Percentiles rank a stretch among this genome's conserved stretches.
phyloP scores from a whole-genome alignment of 2,113 vertebrate species.

The Cricetomys ansorgei region DNA sequence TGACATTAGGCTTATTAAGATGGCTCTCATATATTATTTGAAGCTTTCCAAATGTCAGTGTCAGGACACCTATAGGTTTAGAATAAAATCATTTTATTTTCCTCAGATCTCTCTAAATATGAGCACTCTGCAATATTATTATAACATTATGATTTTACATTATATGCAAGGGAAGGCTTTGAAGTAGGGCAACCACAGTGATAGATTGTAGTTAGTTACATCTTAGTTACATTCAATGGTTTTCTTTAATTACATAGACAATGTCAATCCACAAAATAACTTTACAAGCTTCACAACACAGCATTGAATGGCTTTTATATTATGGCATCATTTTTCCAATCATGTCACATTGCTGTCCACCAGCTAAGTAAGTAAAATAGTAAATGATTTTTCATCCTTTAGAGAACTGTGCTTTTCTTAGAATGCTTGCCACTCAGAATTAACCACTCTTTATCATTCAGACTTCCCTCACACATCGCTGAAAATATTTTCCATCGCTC shows the following conservation, averaged over 20 bases:
- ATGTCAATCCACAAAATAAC: neutral
- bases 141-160: conserved; percentile 10
- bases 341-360: neutral
- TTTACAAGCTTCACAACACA: conserved; percentile 10
- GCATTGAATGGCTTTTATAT: neutral
- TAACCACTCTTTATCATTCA: neutral
- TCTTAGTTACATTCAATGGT: conserved; percentile 15
- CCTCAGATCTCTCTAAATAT: neutral
- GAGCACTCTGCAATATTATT: neutral
- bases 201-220: neutral
- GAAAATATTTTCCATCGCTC: neutral
- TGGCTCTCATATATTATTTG: neutral
- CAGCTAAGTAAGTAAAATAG: conserved; percentile 16
- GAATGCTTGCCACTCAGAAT: conserved; percentile 11
- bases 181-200: neutral
- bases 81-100: conserved; percentile 14
- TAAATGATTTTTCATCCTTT: neutral
- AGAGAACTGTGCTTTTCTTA: conserved; percentile 38
- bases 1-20: neutral
- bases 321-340: neutral
- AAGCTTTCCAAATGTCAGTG: neutral
- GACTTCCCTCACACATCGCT: neutral
- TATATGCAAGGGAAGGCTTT: conserved; percentile 25
- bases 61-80: neutral
- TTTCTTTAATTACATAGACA: neutral